Evolutionary conservation across 2,797 vertebrate species (phyloP).

Genomic region (Takifugu rubripes): DNA sequence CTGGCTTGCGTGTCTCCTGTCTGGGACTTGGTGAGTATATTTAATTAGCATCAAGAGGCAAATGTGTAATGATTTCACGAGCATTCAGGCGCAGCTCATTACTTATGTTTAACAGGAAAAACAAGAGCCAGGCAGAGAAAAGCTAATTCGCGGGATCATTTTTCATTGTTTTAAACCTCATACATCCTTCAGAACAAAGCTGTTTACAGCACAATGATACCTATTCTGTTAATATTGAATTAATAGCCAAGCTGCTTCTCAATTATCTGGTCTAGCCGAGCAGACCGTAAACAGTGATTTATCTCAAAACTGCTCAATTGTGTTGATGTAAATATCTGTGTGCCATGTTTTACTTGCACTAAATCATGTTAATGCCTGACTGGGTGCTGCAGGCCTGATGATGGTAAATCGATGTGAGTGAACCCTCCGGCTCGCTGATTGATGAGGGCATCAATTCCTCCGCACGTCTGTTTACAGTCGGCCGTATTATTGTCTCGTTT

Average conservation of each 20-base stretch:
- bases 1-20: slow-evolving; percentile 94
- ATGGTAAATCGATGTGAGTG: slow-evolving; percentile 12
- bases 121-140: neutral
- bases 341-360: neutral
- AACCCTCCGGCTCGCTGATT: slow-evolving; percentile 29
- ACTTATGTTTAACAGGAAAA: neutral
- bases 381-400: neutral
- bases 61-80: slow-evolving; percentile 36
- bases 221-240: slow-evolving; percentile 57
- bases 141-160: slow-evolving; percentile 20
- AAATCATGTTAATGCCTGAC: neutral
- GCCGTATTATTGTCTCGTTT: neutral
- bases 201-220: slow-evolving; percentile 41
- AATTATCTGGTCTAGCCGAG: slow-evolving; percentile 34
- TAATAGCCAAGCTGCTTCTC: slow-evolving; percentile 43
- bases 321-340: slow-evolving; percentile 2
- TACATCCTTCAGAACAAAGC: slow-evolving; percentile 50
- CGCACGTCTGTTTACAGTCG: too few relatives aligned
- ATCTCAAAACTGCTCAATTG: slow-evolving; percentile 5
- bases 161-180: slow-evolving; percentile 26
- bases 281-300: slow-evolving; percentile 29
- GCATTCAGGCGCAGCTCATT: slow-evolving; percentile 23
- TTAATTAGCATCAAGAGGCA: slow-evolving; percentile 41
- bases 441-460: neutral
- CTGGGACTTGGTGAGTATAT: slow-evolving; percentile 92